Conservation (phyloP, 2,113 vertebrate genomes). For the human (Homo sapiens) region GRCh38 chr16:6830501-6831000, state of each 20-base stretch:
- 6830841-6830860: fast-evolving
- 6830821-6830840: too few species aligned
- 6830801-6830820: too few species aligned
- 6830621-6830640: fast-evolving
- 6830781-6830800: not conserved
- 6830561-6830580: fast-evolving
- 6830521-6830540: too few species aligned
- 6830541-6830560: too few species aligned
- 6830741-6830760: not conserved
- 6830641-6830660: too few species aligned
- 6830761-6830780: not conserved
- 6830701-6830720: not conserved
- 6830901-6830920: not conserved
- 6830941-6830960: not conserved
- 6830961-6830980: not conserved
- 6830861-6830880: not conserved
- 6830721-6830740: not conserved
- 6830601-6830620: not conserved
- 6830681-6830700: too few species aligned
- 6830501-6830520: fast-evolving
- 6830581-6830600: fast-evolving
- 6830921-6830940: fast-evolving
- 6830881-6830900: not conserved
- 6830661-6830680: not conserved
- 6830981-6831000: not conserved